Conservation (phyloP, 2,888 invertebrate genomes). For the Stomorhina lunata region DNA sequence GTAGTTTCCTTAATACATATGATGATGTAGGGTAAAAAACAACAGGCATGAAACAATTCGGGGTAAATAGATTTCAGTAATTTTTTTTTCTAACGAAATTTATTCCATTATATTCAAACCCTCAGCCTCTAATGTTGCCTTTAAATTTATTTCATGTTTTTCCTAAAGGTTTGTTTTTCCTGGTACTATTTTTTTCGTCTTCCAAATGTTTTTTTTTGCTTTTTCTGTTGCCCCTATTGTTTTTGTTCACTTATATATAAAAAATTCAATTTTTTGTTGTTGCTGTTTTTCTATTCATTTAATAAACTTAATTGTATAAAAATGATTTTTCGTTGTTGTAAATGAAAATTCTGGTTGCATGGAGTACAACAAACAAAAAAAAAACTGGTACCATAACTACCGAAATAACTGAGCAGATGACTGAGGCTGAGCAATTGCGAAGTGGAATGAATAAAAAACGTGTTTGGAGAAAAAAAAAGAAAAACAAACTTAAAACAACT, state of each 20-base stretch:
- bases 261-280: constrained; percentile 25
- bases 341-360: background rate
- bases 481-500: constrained; percentile 36
- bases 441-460: background rate
- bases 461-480: background rate
- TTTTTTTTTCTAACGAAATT: too few relatives aligned
- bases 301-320: constrained; percentile 63
- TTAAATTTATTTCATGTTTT: background rate
- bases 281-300: constrained; percentile 31
- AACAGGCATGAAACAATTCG: too few relatives aligned
- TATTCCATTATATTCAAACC: too few relatives aligned
- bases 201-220: background rate
- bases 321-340: constrained; percentile 19
- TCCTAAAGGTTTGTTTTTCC: background rate
- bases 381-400: too few relatives aligned
- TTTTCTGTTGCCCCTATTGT: background rate
- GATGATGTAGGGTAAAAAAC: too few relatives aligned
- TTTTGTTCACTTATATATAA: background rate
- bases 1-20: too few relatives aligned
- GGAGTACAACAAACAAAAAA: constrained; percentile 12
- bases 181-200: background rate
- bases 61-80: too few relatives aligned
- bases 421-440: background rate
- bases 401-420: constrained; percentile 15
- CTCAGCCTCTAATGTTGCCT: too few relatives aligned